Evolutionary conservation across 1,140 invertebrate species (phyloP), one percentile per base, ranked within the genome.

Genomic region (Magallana gigas): DNA sequence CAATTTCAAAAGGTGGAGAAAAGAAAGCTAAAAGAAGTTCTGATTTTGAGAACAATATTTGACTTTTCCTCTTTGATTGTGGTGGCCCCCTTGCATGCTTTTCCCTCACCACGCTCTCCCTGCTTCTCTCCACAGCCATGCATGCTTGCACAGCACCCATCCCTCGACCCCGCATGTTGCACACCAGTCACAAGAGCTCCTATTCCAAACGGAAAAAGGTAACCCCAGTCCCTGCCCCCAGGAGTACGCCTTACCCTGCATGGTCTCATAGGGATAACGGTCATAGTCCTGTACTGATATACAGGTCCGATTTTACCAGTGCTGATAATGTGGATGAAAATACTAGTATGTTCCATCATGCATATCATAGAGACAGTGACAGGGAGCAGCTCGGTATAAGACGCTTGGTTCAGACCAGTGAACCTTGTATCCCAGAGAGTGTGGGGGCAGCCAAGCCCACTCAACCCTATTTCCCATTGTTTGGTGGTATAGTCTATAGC

Each of bases 271-370:
- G 68, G 36, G 68, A 76, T 23, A 76, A 76, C 29, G 68, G 68
- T 29, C 68, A 76, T 29, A 76, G 68, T 36, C 68, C 68, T 2
- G 12, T 29, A 76, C 18, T 76, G 9, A 76, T 29, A 76, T 76
- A 76, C 18, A 76, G 68, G 14, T 29, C 68, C 8, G 68, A 76
- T 29, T 36, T 29, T 23, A 29, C 23, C 23, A 76, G 68, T 76
- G 68, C 68, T 76, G 68, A 76, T 76, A 76, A 23, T 76, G 68
- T 76, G 9, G 68, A 76, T 29, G 68, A 76, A 76, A 76, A 76
- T 29, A 76, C 8, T 8, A 76, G 23, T 76, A 11, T 29, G 0
- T 76, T 76, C 7, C 68, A 76, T 1, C 68, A 76, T 76, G 68
- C 29, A 12, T 76, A 76, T 76, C 68, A 36, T 12, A 76, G 68